Percentiles rank a stretch among this genome's conserved stretches.
Conservation (phyloP, 1,140 invertebrate genomes). For the Drosophila nannoptera region DNA sequence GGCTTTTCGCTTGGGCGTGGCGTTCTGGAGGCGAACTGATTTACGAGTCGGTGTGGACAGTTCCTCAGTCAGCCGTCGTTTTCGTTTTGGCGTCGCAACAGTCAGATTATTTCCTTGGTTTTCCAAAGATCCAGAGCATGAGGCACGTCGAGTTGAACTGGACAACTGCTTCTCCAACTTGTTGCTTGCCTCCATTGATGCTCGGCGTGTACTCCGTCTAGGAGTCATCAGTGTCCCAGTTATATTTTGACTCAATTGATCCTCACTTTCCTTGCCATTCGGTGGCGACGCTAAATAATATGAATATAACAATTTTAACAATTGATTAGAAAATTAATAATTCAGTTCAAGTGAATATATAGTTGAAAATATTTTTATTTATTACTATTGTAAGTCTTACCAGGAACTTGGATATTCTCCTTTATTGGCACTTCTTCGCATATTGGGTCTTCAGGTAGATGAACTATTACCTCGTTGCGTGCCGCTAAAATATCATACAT, state of each 20-base stretch:
- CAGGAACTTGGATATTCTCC: background rate
- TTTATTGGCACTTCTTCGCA: slow-evolving; percentile 27
- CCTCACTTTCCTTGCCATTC: no score
- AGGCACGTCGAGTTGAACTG: slow-evolving; percentile 42
- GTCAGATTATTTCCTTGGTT: background rate
- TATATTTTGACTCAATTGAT: no score
- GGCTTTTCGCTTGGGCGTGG: slow-evolving; percentile 32
- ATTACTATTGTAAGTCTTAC: slow-evolving; percentile 12
- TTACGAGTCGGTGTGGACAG: slow-evolving; percentile 42
- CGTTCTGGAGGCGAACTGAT: slow-evolving; percentile 36
- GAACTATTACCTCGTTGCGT: no score
- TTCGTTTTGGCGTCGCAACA: slow-evolving; percentile 40
- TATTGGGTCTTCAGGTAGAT: slow-evolving; percentile 22
- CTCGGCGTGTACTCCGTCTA: slow-evolving; percentile 45
- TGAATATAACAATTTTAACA: no score
- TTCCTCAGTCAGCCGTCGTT: slow-evolving; percentile 51
- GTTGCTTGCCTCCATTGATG: slow-evolving; percentile 41
- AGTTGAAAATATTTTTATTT: background rate
- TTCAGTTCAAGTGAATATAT: no score
- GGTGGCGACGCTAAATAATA: slow-evolving; percentile 13
- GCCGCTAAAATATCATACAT: no score
- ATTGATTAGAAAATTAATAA: no score
- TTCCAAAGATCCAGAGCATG: slow-evolving; percentile 32
- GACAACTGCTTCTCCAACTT: slow-evolving; percentile 13
- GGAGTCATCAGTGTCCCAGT: slow-evolving; percentile 27